Conservation (phyloP, 1,140 invertebrate genomes). For the Anadara kagoshimensis region DNA sequence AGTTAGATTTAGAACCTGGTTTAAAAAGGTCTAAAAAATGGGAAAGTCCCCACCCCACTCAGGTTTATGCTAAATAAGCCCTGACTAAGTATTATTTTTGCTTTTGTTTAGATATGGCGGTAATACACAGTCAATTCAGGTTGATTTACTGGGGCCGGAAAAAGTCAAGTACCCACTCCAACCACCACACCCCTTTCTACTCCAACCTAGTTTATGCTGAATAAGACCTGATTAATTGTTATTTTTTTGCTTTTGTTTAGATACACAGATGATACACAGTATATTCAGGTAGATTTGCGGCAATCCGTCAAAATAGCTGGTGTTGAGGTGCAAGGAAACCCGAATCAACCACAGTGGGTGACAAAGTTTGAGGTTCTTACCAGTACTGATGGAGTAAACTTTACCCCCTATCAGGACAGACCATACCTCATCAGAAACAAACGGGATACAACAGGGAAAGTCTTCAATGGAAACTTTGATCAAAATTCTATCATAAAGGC, state of each 20-base stretch:
- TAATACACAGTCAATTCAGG: too few relatives aligned
- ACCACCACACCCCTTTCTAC: too few relatives aligned
- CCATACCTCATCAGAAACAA: neutral
- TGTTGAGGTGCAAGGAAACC: constrained; percentile 79
- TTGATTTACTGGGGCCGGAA: too few relatives aligned
- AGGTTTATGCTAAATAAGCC: too few relatives aligned
- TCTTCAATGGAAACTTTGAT: constrained; percentile 57
- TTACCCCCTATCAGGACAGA: constrained; percentile 27
- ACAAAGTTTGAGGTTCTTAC: constrained; percentile 80
- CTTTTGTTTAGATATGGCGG: too few relatives aligned
- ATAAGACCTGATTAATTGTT: neutral
- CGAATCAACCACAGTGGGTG: constrained; percentile 78
- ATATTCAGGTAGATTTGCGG: constrained; percentile 78
- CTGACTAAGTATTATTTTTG: too few relatives aligned
- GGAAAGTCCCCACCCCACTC: too few relatives aligned
- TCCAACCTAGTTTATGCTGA: neutral
- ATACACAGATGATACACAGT: constrained; percentile 46
- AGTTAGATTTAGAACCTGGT: constrained; percentile 81
- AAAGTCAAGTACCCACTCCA: too few relatives aligned
- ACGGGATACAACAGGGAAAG: neutral
- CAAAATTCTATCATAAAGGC: constrained; percentile 47
- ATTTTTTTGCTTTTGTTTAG: constrained; percentile 1
- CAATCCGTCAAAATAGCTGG: constrained; percentile 85
- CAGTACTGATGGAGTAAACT: constrained; percentile 53
- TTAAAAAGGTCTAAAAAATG: too few relatives aligned